Base-by-base conservation (phyloP, 1,140 invertebrate genomes). In the Bicyclus anynana region DNA sequence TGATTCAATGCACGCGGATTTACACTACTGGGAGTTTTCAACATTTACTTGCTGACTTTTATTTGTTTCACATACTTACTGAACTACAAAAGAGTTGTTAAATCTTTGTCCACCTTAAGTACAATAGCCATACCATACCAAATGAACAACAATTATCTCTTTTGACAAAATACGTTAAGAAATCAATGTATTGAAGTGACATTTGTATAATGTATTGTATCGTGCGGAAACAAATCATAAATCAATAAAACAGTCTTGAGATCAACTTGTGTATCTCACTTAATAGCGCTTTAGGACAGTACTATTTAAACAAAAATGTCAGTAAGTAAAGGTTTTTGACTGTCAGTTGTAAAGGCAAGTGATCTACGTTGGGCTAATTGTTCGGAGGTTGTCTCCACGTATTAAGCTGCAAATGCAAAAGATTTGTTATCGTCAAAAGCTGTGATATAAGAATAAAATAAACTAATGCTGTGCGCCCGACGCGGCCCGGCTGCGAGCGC, bases 381-480 rank as follows among this genome's bases (percentile, higher is more conserved):
- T 84, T 84, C 82, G 80, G 78, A 85, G 61, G 65, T 83, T 75
- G 63, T 70, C 76, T 85, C 80, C 76, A 79, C 80, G 55, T 73
- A 64, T 78, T 74, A 85, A 85, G 78, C 81, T 85, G 78, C 84
- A 87, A 84, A 83, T 85, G 84, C 82, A 87, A 87, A 87, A 87
- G 81, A 87, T 87, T 87, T 84, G 81, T 87, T 82, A 87, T 87
- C 84, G 84, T 87, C 84, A 87, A 87, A 87, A 87, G 82, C 84
- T 87, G 84, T 87, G 84, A 87, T 87, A 87, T 85, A 84, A 79
- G 66, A 83, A 84, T 85, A 78, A 72, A 80, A 79, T 82, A 80
- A 80, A 83, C 66, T 74, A 80, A 77, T 68, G 80, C 72, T 66
- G 71, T 71, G 73, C 78, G 78, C 66, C 56, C 38, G 68, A 73